Base-by-base conservation (phyloP, 2,113 vertebrate genomes). In the Chunga burmeisteri region DNA sequence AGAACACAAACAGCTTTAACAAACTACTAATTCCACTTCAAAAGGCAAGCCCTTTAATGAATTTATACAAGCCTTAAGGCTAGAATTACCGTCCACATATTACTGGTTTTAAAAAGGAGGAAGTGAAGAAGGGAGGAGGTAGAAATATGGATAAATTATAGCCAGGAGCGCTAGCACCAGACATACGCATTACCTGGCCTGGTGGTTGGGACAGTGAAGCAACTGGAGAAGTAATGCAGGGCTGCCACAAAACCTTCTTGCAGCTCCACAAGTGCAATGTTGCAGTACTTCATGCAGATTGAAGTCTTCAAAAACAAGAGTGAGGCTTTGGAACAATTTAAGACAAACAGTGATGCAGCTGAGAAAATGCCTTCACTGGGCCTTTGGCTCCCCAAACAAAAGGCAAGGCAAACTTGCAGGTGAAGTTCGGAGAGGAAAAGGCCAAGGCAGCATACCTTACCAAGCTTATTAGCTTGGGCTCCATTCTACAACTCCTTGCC, bases 1-100 rank as follows among this genome's bases (percentile, higher is more conserved):
- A 91, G 78, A 92, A 95, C 50, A 74, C 66, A 91, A 88, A 86
- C 59, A 77, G 63, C 78, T 81, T 75, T 71, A 89, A 74, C 83
- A 73, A 94, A 96, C 80, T 46, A 87, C 67, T 96, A 92, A 96
- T 91, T 97, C 90, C 86, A 67, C 77, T 96, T 97, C 88, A 92
- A 88, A 96, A 94, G 14, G 36, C 75, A 90, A 52, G 19, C 9
- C 32, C 66, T 89, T 77, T 93, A 95, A 94, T 91, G 82, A 89
- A 86, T 95, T 90, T 93, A 67, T 90, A 63, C 74, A 88, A 88
- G 89, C 71, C 95, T 67, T 34, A 42, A 63, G 93, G 93, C 86
- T 92, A 91, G 81, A 94, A 82, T 93, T 97, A 70, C 66, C 68
- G 67, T 85, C 79, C 70, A 87, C 96, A 97, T 89, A 85, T 58